A percentile compares a stretch with the other conserved stretches of the same genome.
These are phyloP conservation scores for Telmatochromis brichardi DNA, from an alignment of 2,113 vertebrate genomes.

Conservation along the genomic window DNA sequence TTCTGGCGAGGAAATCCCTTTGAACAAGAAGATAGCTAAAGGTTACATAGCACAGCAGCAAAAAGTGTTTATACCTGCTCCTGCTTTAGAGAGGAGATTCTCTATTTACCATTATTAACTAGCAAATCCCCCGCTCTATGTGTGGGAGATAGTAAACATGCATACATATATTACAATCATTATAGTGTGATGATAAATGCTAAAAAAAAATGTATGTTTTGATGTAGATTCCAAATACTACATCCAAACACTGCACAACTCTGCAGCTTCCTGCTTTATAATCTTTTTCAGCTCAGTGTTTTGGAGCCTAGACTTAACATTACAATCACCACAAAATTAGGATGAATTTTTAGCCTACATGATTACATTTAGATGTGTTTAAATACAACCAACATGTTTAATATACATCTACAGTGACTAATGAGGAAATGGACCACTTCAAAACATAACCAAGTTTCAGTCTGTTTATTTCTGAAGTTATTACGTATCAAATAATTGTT, in stretches of 20 bases:
- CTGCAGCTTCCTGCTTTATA: neutral
- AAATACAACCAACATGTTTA: neutral
- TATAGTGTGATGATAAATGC: neutral
- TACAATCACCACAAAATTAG: neutral
- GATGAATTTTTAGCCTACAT: neutral
- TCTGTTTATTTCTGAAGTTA: neutral
- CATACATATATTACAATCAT: neutral
- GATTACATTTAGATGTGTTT: neutral
- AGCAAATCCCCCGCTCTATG: neutral
- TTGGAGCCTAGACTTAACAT: neutral
- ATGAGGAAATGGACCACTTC: neutral
- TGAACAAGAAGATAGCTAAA: neutral
- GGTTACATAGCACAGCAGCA: neutral
- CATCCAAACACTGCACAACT: neutral
- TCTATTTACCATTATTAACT: neutral
- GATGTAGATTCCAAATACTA: neutral
- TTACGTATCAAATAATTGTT: neutral
- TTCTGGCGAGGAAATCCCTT: neutral
- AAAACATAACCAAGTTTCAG: neutral
- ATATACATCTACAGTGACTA: neutral
- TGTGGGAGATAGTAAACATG: neutral
- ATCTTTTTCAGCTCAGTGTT: neutral
- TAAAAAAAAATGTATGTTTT: neutral
- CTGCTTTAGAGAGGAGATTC: neutral
- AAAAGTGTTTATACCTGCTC: neutral